Conservation (phyloP, 2,797 vertebrate genomes). For the Pseudopleuronectes americanus region DNA sequence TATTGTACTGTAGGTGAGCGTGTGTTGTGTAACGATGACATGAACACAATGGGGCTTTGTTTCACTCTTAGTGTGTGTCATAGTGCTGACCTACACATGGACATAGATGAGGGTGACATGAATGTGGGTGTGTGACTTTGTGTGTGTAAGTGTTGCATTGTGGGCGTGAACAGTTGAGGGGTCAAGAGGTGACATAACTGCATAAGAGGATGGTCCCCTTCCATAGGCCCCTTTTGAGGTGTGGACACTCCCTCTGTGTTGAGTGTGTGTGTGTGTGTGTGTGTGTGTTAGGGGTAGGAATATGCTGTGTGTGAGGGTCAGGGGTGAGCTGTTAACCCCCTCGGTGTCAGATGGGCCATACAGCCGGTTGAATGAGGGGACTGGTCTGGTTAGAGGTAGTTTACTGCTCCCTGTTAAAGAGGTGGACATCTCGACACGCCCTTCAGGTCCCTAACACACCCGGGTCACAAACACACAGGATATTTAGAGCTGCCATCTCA, state of each 20-base stretch:
- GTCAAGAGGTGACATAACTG: constrained; percentile 59
- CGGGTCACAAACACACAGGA: constrained; percentile 40
- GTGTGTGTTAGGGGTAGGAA: constrained; percentile 1
- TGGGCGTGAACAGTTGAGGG: constrained; percentile 35
- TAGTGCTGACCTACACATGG: constrained; percentile 30
- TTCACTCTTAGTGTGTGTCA: constrained; percentile 39
- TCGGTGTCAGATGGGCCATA: constrained; percentile 63
- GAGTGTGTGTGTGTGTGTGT: constrained; percentile 16
- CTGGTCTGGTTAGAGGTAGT: constrained; percentile 60
- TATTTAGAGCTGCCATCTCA: constrained; percentile 26
- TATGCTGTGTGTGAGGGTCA: constrained; percentile 51
- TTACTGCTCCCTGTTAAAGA: constrained; percentile 63
- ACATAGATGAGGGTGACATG: constrained; percentile 26
- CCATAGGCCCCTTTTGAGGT: constrained; percentile 32
- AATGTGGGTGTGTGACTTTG: constrained; percentile 41
- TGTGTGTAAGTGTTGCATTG: constrained; percentile 45
- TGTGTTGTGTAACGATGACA: constrained; percentile 16
- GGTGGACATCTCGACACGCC: constrained; percentile 56
- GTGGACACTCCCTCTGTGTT: constrained; percentile 54
- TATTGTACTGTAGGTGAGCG: constrained; percentile 14
- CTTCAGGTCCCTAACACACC: constrained; percentile 55
- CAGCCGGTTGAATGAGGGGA: constrained; percentile 57
- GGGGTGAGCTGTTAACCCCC: constrained; percentile 59
- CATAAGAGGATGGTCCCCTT: constrained; percentile 50
- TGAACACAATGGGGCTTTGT: constrained; percentile 70